Evolutionary conservation across 2,888 invertebrate species (phyloP), one percentile per base, ranked within the genome.

Genomic region (Drosophila barbarae): DNA sequence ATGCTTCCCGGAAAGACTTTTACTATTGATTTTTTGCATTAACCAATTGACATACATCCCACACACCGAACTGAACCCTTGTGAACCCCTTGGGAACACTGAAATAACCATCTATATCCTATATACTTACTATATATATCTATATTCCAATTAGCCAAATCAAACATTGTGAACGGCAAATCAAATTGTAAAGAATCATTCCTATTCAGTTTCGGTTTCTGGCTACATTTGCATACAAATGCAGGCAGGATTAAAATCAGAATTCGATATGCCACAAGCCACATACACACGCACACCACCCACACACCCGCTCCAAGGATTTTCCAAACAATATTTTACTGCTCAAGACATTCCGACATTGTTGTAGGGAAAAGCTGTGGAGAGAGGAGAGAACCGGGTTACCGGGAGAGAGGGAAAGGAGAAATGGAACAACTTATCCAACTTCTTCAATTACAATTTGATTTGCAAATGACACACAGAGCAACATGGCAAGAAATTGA

Each of bases 371-470:
- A 9, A 35, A 35, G 18, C 30, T n/a, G 18, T 1, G 30, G 30
- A 18, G 18, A 18, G 18, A 13, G 23, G 23, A 36, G 13, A 47
- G 9, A 9, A 26, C 3, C 5, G 21, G 26, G 26, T 26, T 26
- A 13, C 23, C 2, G 9, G 5, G 21, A 18, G n/a, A 35, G 15
- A 38, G 54, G 34, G 9, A 26, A 39, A 23, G 54, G 18, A 26
- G 8, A 32, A 49, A 50, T 35, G 23, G 32, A 36, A 49, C 38
- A 47, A 56, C 56, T 32, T 44, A 47, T 41, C 64, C 58, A 52
- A 63, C 57, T 73, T 71, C 61, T 72, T 72, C 77, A 80, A 76
- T 77, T 76, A 72, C 72, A 76, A 80, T 76, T 77, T 80, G 76
- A 78, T 80, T 80, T 77, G 80, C 77, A 77, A 77, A 72, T 77